Evolutionary conservation across 2,888 invertebrate species (phyloP).

Genomic region (Carabus problematicus): DNA sequence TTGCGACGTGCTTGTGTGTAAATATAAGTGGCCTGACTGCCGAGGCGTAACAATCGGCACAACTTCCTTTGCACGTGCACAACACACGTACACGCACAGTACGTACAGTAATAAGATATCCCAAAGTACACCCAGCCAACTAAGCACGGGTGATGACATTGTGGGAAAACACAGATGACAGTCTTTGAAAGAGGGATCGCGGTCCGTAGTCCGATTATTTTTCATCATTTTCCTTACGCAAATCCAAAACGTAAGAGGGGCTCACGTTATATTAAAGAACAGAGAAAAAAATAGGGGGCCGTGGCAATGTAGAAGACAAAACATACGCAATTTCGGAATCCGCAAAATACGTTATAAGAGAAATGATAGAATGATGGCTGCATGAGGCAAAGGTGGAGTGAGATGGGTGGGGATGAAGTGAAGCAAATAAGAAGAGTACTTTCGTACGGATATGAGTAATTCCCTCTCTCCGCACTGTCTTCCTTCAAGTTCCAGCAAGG

Average conservation of each 20-base stretch:
- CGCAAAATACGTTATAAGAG: constrained; percentile 19
- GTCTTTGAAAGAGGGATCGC: constrained; percentile 4
- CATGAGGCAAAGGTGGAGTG: no score
- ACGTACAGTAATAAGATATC: constrained; percentile 27
- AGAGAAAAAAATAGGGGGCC: constrained; percentile 50
- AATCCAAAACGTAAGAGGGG: constrained; percentile 45
- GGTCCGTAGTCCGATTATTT: constrained; percentile 47
- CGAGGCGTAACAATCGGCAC: constrained; percentile 43
- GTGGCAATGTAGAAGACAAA: constrained; percentile 25
- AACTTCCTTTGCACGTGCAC: constrained; percentile 40
- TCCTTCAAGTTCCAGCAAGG: neutral
- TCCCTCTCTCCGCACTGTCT: neutral
- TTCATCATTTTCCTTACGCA: constrained; percentile 49
- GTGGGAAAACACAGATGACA: constrained; percentile 44
- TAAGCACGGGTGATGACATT: neutral
- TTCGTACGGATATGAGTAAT: constrained; percentile 19
- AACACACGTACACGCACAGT: constrained; percentile 15
- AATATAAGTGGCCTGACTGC: neutral
- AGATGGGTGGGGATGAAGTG: constrained; percentile 12
- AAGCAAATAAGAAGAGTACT: constrained; percentile 26
- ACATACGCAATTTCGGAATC: constrained; percentile 50
- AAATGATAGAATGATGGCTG: neutral
- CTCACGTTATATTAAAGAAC: constrained; percentile 49
- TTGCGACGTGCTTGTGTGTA: no score
- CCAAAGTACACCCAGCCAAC: constrained; percentile 35